These are phyloP conservation scores for Eudemis profundana DNA, from an alignment of 2,888 invertebrate genomes.

Conservation along the genomic window DNA sequence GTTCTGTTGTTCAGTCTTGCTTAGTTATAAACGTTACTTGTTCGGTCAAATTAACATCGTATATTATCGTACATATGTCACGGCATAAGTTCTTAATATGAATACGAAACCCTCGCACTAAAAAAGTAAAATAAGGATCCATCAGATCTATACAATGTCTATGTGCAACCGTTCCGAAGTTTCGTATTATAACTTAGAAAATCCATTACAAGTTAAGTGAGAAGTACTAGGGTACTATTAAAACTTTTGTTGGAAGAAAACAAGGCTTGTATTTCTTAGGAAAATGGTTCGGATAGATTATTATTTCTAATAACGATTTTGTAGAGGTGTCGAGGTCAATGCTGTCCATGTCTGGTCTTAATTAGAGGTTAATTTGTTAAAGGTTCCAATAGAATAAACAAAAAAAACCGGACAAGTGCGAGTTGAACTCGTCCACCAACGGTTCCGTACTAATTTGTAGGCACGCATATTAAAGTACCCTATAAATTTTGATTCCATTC, in stretches of 20 bases:
- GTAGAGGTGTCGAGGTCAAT: neutral
- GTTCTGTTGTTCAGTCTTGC: too few species aligned
- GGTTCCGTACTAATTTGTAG: too few species aligned
- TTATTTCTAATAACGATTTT: conserved; percentile 5
- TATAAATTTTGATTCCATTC: too few species aligned
- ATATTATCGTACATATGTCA: neutral
- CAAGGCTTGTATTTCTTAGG: conserved; percentile 17
- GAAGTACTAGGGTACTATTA: conserved; percentile 22
- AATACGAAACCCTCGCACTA: neutral
- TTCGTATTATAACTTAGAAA: conserved; percentile 26
- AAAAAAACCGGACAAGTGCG: too few species aligned
- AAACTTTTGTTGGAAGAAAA: conserved; percentile 26
- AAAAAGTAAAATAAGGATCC: neutral
- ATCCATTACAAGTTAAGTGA: conserved; percentile 25
- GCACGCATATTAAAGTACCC: too few species aligned
- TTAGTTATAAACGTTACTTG: too few species aligned
- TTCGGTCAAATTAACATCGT: too few species aligned
- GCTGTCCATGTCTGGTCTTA: neutral
- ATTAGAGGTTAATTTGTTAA: too few species aligned
- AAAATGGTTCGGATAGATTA: conserved; percentile 16
- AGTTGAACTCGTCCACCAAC: too few species aligned
- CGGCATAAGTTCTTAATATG: neutral
- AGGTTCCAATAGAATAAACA: too few species aligned
- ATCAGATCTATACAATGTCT: neutral
- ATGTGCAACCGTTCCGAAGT: neutral